These are phyloP conservation scores for Choristoneura fumiferana DNA, from an alignment of 1,140 invertebrate species.

Conservation along the genomic window DNA sequence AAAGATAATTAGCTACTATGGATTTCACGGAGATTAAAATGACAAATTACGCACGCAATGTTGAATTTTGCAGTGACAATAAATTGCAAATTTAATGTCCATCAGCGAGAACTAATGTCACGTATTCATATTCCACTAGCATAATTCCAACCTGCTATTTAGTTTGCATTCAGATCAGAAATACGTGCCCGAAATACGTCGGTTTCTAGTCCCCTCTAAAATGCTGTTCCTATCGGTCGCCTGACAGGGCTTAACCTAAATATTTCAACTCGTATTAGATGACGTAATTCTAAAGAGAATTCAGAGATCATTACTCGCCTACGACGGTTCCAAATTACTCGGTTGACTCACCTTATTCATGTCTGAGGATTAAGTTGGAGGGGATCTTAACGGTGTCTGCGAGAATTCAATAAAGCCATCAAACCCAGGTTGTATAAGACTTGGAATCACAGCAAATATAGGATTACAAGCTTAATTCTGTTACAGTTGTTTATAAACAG, in stretches of 20 bases:
- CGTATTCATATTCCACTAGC: constrained; percentile 2
- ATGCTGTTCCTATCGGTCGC: constrained; percentile 4
- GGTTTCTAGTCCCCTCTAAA: constrained; percentile 15
- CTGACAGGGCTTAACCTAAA: constrained; percentile 15
- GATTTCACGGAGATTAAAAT: constrained; percentile 5
- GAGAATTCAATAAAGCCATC: constrained; percentile 17
- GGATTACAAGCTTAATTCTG: constrained; percentile 20
- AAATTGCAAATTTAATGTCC: constrained; percentile 7
- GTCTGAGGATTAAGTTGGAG: not conserved
- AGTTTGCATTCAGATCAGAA: constrained; percentile 3
- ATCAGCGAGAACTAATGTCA: constrained; percentile 6
- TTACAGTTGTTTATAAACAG: constrained; percentile 25
- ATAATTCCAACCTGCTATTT: constrained; percentile 13
- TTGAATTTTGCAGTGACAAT: constrained; percentile 5
- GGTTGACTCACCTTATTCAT: not conserved
- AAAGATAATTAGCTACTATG: not conserved
- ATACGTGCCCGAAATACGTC: constrained; percentile 3
- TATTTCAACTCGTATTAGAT: constrained; percentile 15
- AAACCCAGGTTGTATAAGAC: constrained; percentile 23
- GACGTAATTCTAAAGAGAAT: not conserved
- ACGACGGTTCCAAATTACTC: not conserved
- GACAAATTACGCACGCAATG: constrained; percentile 1
- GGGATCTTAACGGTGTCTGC: not conserved
- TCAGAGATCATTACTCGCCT: constrained; percentile 1
- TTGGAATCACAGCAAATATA: constrained; percentile 18